Percentiles rank a stretch among this genome's conserved stretches.
Evolutionary conservation across 2,113 vertebrate genomes (phyloP).

Genomic region (Myocastor coypus): DNA sequence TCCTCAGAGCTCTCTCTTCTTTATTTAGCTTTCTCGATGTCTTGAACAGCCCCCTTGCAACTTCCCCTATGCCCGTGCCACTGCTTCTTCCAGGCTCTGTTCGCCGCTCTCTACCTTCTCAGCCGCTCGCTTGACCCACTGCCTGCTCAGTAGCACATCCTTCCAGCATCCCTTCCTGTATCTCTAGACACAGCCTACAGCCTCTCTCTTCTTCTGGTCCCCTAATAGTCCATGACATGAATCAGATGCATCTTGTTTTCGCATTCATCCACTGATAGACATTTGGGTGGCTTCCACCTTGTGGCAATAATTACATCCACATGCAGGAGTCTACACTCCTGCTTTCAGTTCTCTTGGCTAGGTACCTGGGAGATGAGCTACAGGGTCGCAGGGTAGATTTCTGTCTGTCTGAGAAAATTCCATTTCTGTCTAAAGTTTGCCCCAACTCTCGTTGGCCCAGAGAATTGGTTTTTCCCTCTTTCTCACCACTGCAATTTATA

Average conservation of each 20-base stretch:
- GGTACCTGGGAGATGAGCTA: neutral
- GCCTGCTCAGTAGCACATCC: neutral
- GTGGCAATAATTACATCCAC: neutral
- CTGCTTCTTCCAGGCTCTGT: neutral
- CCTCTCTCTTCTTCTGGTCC: too few species aligned
- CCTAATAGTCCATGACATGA: neutral
- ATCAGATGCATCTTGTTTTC: neutral
- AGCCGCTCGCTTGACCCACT: too few species aligned
- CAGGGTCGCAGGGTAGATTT: fast-evolving
- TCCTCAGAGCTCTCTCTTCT: neutral
- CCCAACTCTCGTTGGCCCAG: neutral
- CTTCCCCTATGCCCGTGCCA: neutral
- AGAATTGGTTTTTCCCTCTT: neutral
- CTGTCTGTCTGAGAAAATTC: neutral
- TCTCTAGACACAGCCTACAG: neutral
- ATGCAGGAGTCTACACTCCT: neutral
- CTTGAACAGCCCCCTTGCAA: neutral
- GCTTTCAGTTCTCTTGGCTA: neutral
- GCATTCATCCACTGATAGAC: neutral
- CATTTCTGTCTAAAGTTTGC: neutral
- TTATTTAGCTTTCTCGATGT: neutral
- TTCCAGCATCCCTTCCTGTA: neutral
- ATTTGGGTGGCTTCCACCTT: neutral
- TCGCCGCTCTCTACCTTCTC: neutral
- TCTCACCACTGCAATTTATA: neutral